A percentile compares a stretch with the other conserved stretches of the same genome.
Conservation (phyloP, 1,140 invertebrate genomes). For the Oryctes rhinoceros region DNA sequence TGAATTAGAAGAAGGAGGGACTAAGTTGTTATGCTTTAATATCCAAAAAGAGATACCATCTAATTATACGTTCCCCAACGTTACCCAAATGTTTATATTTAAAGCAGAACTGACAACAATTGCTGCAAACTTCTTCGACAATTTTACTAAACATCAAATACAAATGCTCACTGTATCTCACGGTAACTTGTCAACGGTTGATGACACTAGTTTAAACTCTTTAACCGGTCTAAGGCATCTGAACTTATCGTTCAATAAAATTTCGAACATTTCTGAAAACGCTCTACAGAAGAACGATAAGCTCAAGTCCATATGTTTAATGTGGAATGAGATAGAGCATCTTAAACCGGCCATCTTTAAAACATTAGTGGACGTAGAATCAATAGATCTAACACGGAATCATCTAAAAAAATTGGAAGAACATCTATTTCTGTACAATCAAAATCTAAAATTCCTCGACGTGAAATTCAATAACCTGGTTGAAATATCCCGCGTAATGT, state of each 20-base stretch:
- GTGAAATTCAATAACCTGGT: neutral
- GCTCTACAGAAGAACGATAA: neutral
- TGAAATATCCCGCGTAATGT: neutral
- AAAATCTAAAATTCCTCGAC: neutral
- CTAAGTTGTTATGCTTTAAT: neutral
- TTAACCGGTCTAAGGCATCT: neutral
- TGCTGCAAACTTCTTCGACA: neutral
- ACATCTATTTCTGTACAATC: neutral
- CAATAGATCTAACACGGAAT: neutral
- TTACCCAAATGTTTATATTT: neutral
- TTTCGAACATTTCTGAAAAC: neutral
- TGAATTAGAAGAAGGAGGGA: neutral
- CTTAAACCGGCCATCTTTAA: neutral
- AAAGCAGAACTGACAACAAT: slow-evolving; percentile 16
- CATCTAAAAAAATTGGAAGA: neutral
- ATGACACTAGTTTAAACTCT: neutral
- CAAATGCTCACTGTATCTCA: neutral
- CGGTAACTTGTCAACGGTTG: neutral
- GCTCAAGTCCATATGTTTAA: neutral
- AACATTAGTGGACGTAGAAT: neutral
- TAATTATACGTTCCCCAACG: neutral
- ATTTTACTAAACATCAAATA: neutral
- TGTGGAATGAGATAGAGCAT: neutral
- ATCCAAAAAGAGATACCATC: neutral
- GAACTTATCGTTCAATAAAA: neutral